Conservation (phyloP, 2,797 vertebrate species). For the Phataginus tetradactyla region DNA sequence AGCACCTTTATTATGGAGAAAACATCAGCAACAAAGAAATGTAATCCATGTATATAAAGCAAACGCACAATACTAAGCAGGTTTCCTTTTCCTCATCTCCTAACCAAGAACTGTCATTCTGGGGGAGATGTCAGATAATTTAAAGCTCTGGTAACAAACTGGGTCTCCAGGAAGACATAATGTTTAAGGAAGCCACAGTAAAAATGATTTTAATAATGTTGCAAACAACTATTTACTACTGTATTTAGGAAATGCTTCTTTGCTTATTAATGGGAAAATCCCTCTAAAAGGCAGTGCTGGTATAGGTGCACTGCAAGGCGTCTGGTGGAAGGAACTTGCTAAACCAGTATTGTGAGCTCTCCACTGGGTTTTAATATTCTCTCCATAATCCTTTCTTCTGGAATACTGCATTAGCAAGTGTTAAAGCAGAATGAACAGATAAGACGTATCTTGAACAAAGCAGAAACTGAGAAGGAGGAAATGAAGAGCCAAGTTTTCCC, state of each 20-base stretch:
- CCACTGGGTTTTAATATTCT: neutral
- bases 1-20: neutral
- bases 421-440: neutral
- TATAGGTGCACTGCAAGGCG: neutral
- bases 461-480: neutral
- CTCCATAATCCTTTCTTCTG: neutral
- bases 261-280: neutral
- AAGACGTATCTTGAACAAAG: neutral
- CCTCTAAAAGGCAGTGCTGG: neutral
- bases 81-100: neutral
- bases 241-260: neutral
- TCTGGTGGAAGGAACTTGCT: neutral
- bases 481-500: neutral
- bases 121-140: neutral
- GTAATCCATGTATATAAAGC: neutral
- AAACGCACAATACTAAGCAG: neutral
- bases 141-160: neutral
- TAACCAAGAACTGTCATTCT: neutral
- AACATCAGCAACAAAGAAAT: neutral
- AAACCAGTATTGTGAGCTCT: neutral
- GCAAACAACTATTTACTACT: neutral
- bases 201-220: neutral
- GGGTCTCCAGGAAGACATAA: neutral
- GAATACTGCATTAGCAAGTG: neutral
- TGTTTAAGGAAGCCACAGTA: neutral